Conservation (phyloP, 2,888 invertebrate species). For the Plagiodera versicolora region DNA sequence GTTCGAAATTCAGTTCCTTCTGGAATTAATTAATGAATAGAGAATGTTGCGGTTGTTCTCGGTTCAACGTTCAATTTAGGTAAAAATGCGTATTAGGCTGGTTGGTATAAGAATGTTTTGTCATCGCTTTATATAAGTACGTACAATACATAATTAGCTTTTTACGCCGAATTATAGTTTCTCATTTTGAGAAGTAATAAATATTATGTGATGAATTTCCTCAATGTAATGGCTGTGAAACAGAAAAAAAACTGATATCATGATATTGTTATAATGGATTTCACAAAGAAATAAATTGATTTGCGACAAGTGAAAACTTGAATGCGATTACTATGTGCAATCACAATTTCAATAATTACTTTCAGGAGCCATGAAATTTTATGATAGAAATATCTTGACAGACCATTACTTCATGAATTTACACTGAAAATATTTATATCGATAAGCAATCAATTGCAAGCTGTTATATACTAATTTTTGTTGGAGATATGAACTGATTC, state of each 20-base stretch:
- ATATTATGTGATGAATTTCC: background rate
- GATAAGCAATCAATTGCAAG: no score
- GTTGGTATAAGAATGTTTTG: constrained; percentile 13
- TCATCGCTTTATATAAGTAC: constrained; percentile 28
- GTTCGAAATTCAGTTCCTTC: constrained; percentile 37
- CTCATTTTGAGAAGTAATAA: constrained; percentile 20
- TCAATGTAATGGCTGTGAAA: background rate
- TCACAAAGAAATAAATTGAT: constrained; percentile 17
- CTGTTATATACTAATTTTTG: no score
- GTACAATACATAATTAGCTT: constrained; percentile 25
- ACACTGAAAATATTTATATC: no score
- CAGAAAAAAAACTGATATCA: constrained; percentile 17
- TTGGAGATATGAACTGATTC: no score
- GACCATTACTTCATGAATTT: no score
- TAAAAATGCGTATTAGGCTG: background rate
- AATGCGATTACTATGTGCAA: background rate
- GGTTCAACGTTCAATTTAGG: constrained; percentile 12
- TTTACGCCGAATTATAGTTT: constrained; percentile 21
- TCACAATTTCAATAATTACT: background rate
- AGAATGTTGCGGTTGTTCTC: constrained; percentile 25
- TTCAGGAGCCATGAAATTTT: background rate
- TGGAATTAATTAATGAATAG: constrained; percentile 31
- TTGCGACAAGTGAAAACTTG: background rate
- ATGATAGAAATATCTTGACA: no score
- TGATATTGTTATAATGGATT: constrained; percentile 15